Evolutionary conservation across 1,140 invertebrate species (phyloP).

Genomic region (Octopus sinensis): DNA sequence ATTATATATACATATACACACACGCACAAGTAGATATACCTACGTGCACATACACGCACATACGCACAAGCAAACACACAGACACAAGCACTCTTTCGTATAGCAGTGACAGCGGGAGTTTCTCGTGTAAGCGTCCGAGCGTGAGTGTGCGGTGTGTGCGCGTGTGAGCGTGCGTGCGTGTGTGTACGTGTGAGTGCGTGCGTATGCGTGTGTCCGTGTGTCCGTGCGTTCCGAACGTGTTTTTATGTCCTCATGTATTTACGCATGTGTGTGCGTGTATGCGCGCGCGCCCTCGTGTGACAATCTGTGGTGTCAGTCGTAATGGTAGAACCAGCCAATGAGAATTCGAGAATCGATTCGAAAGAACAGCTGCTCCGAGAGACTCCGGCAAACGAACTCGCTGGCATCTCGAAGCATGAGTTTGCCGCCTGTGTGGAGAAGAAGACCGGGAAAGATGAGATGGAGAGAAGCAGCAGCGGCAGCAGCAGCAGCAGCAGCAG

Average conservation of each 20-base stretch:
- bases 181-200: neutral
- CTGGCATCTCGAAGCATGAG: neutral
- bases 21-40: no score
- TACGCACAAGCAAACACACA: no score
- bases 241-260: neutral
- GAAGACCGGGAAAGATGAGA: slow-evolving; percentile 11
- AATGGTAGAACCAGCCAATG: slow-evolving; percentile 42
- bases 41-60: no score
- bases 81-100: no score
- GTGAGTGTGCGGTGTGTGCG: neutral
- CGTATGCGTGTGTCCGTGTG: neutral
- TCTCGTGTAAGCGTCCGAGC: neutral
- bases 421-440: neutral
- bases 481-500: slow-evolving; percentile 5
- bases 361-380: slow-evolving; percentile 38
- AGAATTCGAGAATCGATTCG: slow-evolving; percentile 45
- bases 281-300: neutral
- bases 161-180: neutral
- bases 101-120: neutral
- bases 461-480: slow-evolving; percentile 10
- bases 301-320: slow-evolving; percentile 35
- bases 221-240: neutral
- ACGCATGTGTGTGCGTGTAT: neutral
- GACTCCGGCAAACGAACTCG: slow-evolving; percentile 8
- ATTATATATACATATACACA: neutral